A percentile compares a stretch with the other conserved stretches of the same genome.
phyloP scores from a whole-genome alignment of 1,140 invertebrate species.

The Aphidius ervi region DNA sequence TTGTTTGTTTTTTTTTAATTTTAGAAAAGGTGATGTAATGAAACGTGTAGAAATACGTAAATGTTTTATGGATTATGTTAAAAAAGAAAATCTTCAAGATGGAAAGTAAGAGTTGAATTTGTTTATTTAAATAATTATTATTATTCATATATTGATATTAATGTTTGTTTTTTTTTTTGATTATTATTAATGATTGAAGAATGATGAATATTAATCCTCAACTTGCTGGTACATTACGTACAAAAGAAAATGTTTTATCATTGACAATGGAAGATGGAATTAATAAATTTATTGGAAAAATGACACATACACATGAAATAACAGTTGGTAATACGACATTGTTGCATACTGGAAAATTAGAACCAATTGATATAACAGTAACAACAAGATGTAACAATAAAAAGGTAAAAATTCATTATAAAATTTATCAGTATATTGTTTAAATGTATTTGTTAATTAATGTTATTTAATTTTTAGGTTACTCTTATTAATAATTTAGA shows the following conservation, averaged over 20 bases:
- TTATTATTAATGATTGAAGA: constrained; percentile 34
- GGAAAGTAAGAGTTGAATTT: constrained; percentile 38
- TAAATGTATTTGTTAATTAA: neutral
- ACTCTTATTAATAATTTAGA: constrained; percentile 86
- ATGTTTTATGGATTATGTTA: constrained; percentile 74
- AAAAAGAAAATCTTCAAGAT: constrained; percentile 64
- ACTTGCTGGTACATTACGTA: constrained; percentile 45
- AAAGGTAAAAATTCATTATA: constrained; percentile 59
- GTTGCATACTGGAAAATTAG: constrained; percentile 69
- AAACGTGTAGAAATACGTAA: constrained; percentile 65
- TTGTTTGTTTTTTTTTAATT: constrained; percentile 29
- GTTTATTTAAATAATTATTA: neutral
- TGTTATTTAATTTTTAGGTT: constrained; percentile 55
- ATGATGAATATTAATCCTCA: constrained; percentile 57
- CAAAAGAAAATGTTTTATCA: constrained; percentile 46
- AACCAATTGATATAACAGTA: constrained; percentile 75
- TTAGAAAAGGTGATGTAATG: constrained; percentile 72
- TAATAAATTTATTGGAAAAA: constrained; percentile 63
- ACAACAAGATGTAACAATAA: constrained; percentile 80
- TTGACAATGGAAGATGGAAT: constrained; percentile 72
- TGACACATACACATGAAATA: constrained; percentile 74
- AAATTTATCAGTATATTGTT: constrained; percentile 1
- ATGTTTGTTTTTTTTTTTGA: constrained; percentile 3
- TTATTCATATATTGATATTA: neutral
- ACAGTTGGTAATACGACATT: constrained; percentile 56